Evolutionary conservation across 1,140 invertebrate species (phyloP), one percentile per base, ranked within the genome.

Genomic region (Lordiphosa collinella): DNA sequence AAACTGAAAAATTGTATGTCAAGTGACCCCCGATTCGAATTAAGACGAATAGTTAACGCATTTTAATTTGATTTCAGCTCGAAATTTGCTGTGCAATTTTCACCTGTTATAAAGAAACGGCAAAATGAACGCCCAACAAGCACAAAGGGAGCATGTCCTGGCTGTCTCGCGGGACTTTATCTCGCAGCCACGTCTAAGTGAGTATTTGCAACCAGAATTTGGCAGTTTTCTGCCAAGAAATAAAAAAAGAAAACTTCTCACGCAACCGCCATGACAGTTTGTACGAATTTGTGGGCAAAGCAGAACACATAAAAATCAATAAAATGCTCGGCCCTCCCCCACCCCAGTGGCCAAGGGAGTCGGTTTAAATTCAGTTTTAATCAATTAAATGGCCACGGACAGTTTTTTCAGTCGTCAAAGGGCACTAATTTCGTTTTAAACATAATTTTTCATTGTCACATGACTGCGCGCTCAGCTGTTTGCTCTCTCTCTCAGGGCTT

Each of bases 101-200:
- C 80, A 82, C 67, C 35, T 63, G 48, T 70, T 65, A 64, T 50
- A 75, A 57, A 79, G 43, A 78, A 40, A 61, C 74, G 37, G 46
- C 71, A 84, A 73, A 72, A 84, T 84, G 78, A 84, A 84, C 62
- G 61, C 86, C 65, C 56, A 67, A 14, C 88, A 94, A 89, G 94
- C 93, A 49, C 78, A 82, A 52, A 92, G 92, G 88, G 95, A 97
- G 88, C 96, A 98, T 91, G 92, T 95, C 89, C 91, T 98, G 84
- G 98, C 97, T 52, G 95, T 98, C 43, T 96, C 96, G 53, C 91
- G 98, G 84, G 96, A 99, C 92, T 99, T 99, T 90, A 95, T 98
- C 80, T 97, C 97, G 41, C 98, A 99, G 88, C 98, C 98, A 41
- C 93, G 98, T 89, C 92, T 99, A 65, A 97, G 98, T 99, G 93